phyloP scores from a whole-genome alignment of 2,888 invertebrate genomes.

The Choreutis nemorana region DNA sequence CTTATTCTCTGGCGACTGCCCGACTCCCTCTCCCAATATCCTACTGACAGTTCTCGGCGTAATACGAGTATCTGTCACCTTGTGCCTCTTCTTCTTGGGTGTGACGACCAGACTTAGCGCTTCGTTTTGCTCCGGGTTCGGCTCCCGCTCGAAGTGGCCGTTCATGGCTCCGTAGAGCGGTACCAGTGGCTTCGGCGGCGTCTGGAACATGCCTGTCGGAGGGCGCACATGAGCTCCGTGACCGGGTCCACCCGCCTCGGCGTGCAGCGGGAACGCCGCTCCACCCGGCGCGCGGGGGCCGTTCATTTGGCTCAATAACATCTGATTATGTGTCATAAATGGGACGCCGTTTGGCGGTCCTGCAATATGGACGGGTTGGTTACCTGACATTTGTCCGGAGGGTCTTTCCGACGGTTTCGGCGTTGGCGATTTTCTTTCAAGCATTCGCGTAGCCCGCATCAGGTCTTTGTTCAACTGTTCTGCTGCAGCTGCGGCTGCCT shows the following conservation, averaged over 20 bases:
- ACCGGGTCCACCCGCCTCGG: slow-evolving; percentile 63
- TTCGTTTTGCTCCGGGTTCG: slow-evolving; percentile 89
- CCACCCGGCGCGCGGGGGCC: slow-evolving; percentile 69
- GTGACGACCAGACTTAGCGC: slow-evolving; percentile 94
- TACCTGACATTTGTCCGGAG: slow-evolving; percentile 63
- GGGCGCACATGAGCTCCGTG: slow-evolving; percentile 62
- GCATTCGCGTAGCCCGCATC: slow-evolving; percentile 79
- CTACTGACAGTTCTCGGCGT: slow-evolving; percentile 90
- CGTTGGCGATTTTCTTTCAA: slow-evolving; percentile 82
- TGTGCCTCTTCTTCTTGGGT: slow-evolving; percentile 96
- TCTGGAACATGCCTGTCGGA: slow-evolving; percentile 81
- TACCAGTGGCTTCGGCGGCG: slow-evolving; percentile 79
- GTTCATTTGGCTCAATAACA: slow-evolving; percentile 63
- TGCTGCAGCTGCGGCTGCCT: slow-evolving; percentile 80
- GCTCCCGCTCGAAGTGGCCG: slow-evolving; percentile 70
- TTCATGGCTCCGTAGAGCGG: slow-evolving; percentile 73
- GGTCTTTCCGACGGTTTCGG: slow-evolving; percentile 75
- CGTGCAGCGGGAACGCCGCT: slow-evolving; percentile 75
- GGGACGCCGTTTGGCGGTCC: slow-evolving; percentile 53
- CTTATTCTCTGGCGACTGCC: slow-evolving; percentile 70
- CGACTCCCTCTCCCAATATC: slow-evolving; percentile 82
- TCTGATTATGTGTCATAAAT: slow-evolving; percentile 50
- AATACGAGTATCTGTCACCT: slow-evolving; percentile 94
- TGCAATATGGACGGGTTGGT: slow-evolving; percentile 59
- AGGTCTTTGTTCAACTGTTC: slow-evolving; percentile 88